Evolutionary conservation across 2,888 invertebrate species (phyloP).

Genomic region (Apantesis nais): DNA sequence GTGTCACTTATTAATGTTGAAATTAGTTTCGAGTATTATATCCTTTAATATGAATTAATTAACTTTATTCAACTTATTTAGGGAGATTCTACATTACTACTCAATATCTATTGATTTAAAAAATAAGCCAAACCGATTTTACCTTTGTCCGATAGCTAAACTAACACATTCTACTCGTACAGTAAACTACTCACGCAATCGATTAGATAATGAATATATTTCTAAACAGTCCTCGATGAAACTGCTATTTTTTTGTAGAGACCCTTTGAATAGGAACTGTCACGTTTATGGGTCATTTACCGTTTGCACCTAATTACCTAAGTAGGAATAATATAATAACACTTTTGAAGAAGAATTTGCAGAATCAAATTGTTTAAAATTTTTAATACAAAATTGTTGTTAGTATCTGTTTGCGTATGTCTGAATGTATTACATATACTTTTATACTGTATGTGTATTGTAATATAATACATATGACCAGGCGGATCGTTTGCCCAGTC

Average conservation of each 20-base stretch:
- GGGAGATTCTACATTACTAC: neutral
- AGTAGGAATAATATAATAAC: too few species aligned
- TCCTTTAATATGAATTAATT: conserved; percentile 38
- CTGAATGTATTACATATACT: too few species aligned
- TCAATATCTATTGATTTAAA: conserved; percentile 7
- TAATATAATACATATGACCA: too few species aligned
- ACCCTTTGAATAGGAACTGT: neutral
- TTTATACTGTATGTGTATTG: too few species aligned
- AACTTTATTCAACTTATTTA: conserved; percentile 29
- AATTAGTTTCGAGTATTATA: conserved; percentile 32
- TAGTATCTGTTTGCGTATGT: too few species aligned
- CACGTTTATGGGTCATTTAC: neutral
- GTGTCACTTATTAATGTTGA: conserved; percentile 37
- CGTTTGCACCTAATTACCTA: too few species aligned
- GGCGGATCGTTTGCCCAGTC: too few species aligned
- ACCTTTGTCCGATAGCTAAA: conserved; percentile 17
- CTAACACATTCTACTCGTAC: neutral
- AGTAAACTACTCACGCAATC: neutral
- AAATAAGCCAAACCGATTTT: conserved; percentile 13
- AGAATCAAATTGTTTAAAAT: too few species aligned
- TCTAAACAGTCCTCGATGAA: conserved; percentile 1
- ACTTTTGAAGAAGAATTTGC: too few species aligned
- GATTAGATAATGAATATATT: conserved; percentile 9
- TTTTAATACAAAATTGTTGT: too few species aligned
- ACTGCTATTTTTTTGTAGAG: neutral